Evolutionary conservation across 1,140 invertebrate genomes (phyloP), one percentile per base, ranked within the genome.

Genomic region (Pinna nobilis): DNA sequence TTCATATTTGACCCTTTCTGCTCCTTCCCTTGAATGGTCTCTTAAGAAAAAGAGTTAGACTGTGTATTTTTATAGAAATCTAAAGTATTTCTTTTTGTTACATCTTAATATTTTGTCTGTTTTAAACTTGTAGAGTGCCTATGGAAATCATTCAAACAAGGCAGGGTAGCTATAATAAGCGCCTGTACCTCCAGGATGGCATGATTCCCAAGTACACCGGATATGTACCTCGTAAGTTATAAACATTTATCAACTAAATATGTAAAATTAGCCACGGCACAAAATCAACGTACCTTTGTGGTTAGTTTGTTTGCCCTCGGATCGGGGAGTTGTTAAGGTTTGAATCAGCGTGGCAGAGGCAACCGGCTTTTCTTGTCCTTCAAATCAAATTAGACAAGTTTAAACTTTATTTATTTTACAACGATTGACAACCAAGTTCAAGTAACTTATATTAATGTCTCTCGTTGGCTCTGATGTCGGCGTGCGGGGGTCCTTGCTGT

Each of bases 151-250:
- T 63, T 13, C 59, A 63, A 25, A 37, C 35, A 41, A 63, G 32
- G 18, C 18, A 63, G 37, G 71, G 57, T 59, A 44, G 50, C 23
- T 44, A 37, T 0, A 57, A 20, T 23, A 74, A 79, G 61, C 64
- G 84, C 39, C 61, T 89, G 20, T 89, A 87, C 59, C 39, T 77
- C 9, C 73, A 77, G 20, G 84, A 86, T 63, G 88, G 88, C 3
- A 90, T 90, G 88, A 86, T 89, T 25, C 88, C 88, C 9, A 86
- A 86, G 69, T 90, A 90, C 78, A 90, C 88, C 15, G 88, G 88
- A 67, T 88, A 88, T 76, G 77, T 88, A 30, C 86, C 84, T 75
- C 84, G 87, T 88, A 82, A 84, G 86, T 83, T 50, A 18, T 2
- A n/a, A n/a, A n/a, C n/a, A n/a, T n/a, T n/a, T n/a, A n/a, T n/a